phyloP scores from a whole-genome alignment of 2,113 vertebrate species.

The Chionis minor region DNA sequence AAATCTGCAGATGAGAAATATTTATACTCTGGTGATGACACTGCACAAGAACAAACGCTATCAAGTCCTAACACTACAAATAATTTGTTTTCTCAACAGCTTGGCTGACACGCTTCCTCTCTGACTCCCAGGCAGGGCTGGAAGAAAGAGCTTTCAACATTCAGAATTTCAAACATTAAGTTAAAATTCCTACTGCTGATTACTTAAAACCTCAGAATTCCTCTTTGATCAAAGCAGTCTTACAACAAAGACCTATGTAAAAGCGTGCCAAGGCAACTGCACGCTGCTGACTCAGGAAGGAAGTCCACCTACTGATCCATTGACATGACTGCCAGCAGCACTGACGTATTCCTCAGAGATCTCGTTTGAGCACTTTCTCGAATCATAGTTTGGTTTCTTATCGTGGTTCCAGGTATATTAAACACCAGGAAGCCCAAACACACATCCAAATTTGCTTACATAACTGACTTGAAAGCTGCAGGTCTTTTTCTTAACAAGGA shows the following conservation, averaged over 20 bases:
- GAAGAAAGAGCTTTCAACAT: background rate
- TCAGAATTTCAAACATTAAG: background rate
- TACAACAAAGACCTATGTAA: background rate
- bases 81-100: background rate
- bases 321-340: background rate
- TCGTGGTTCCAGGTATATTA: background rate
- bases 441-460: background rate
- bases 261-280: background rate
- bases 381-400: background rate
- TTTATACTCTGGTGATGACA: background rate
- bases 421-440: background rate
- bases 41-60: background rate
- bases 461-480: background rate
- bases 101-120: background rate
- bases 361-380: background rate
- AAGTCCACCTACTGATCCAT: background rate
- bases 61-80: background rate
- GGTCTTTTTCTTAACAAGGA: background rate
- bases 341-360: background rate
- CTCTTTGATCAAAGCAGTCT: background rate
- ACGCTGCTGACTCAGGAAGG: background rate
- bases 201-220: background rate
- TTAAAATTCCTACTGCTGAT: background rate
- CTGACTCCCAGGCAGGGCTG: background rate
- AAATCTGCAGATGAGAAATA: background rate